phyloP scores from a whole-genome alignment of 2,888 invertebrate genomes.

The Himalopsyche tibetana region DNA sequence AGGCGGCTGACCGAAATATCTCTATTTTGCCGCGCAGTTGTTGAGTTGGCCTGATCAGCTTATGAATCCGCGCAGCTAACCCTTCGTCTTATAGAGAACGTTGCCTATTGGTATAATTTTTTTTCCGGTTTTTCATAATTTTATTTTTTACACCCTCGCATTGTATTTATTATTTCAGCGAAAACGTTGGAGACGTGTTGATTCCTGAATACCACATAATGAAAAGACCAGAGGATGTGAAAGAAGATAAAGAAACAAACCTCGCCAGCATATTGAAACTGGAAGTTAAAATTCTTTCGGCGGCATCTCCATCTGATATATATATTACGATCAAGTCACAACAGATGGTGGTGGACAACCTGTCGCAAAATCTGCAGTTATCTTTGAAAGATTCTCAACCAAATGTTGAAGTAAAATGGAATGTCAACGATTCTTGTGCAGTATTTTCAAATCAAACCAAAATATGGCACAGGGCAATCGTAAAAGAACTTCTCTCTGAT shows the following conservation, averaged over 20 bases:
- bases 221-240: constrained; percentile 43
- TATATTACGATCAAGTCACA: constrained; percentile 76
- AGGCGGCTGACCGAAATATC: too few relatives aligned
- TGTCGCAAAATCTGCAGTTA: constrained; percentile 77
- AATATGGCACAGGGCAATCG: constrained; percentile 81
- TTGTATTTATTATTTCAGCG: too few relatives aligned
- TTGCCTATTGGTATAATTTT: too few relatives aligned
- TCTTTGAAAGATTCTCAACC: constrained; percentile 71
- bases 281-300: constrained; percentile 74
- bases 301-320: constrained; percentile 78
- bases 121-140: too few relatives aligned
- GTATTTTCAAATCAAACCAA: constrained; percentile 73
- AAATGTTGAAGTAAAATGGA: constrained; percentile 72
- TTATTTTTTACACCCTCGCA: too few relatives aligned
- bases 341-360: constrained; percentile 72
- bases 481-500: constrained; percentile 71
- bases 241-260: constrained; percentile 68
- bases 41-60: too few relatives aligned
- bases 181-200: neutral
- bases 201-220: neutral
- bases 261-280: constrained; percentile 75
- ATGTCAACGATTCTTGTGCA: constrained; percentile 75
- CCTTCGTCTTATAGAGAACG: too few relatives aligned
- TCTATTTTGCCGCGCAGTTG: too few relatives aligned
- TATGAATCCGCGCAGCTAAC: too few relatives aligned